phyloP scores from a whole-genome alignment of 2,113 vertebrate genomes.

The Mirounga angustirostris region DNA sequence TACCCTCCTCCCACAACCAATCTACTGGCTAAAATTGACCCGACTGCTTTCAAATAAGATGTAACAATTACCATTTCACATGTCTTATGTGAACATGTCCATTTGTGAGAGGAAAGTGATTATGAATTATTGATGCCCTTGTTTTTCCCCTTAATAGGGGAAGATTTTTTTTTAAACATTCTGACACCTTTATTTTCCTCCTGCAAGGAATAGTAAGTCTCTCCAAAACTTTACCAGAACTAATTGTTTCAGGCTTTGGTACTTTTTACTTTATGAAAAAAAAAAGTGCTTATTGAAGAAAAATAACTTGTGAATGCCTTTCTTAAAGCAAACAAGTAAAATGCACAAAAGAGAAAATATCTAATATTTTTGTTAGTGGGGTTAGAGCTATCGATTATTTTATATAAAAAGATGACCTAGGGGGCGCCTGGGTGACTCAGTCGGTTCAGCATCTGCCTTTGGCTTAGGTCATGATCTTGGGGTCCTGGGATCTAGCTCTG shows the following conservation, averaged over 20 bases:
- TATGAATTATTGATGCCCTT: not conserved
- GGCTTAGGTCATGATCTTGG: not conserved
- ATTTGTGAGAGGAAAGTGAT: not conserved
- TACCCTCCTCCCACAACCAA: fast-evolving
- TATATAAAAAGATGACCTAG: not conserved
- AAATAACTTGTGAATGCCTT: not conserved
- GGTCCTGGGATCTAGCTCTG: not conserved
- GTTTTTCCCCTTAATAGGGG: not conserved
- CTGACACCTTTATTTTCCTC: not conserved
- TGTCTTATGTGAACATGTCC: not conserved
- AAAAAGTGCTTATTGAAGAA: not conserved
- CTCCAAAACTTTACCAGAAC: not conserved
- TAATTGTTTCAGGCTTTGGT: not conserved
- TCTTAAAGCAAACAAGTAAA: not conserved
- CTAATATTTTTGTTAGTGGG: not conserved
- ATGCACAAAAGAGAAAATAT: not conserved
- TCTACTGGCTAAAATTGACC: not conserved
- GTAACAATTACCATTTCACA: not conserved
- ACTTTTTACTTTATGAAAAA: not conserved
- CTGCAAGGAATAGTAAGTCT: fast-evolving
- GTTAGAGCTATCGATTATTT: not conserved
- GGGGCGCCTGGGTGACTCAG: not conserved
- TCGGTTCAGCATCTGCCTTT: not conserved
- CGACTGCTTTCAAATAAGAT: not conserved
- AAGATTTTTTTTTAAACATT: not conserved